phyloP scores from a whole-genome alignment of 1,140 invertebrate species.

The Neuroterus valhalla region DNA sequence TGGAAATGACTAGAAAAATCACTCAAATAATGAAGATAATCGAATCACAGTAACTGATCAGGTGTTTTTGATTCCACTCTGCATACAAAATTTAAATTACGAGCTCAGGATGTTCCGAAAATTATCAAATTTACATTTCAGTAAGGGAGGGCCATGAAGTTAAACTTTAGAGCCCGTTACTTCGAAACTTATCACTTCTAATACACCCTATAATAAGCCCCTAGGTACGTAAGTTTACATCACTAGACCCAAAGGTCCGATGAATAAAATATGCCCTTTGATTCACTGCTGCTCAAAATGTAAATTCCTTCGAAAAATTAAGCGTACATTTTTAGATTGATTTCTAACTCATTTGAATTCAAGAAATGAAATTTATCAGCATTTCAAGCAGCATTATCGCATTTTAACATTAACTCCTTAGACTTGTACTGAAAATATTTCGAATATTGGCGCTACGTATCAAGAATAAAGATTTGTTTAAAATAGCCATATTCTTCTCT shows the following conservation, averaged over 20 bases:
- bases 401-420: neutral
- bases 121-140: neutral
- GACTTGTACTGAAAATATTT: slow-evolving; percentile 19
- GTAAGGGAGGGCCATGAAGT: slow-evolving; percentile 7
- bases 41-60: slow-evolving; percentile 4
- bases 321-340: neutral
- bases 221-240: neutral
- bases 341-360: no score
- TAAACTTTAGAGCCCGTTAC: neutral
- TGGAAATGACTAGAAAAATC: no score
- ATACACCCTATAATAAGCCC: neutral
- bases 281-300: slow-evolving; percentile 14
- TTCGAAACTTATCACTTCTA: neutral
- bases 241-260: neutral
- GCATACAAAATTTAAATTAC: neutral
- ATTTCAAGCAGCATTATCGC: slow-evolving; percentile 3
- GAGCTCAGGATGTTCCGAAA: neutral
- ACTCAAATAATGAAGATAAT: neutral
- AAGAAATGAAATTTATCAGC: neutral
- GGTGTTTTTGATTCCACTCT: slow-evolving; percentile 6
- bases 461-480: slow-evolving; percentile 29
- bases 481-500: slow-evolving; percentile 15
- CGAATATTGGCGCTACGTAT: slow-evolving; percentile 5
- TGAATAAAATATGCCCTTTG: slow-evolving; percentile 1
- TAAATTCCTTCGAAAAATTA: neutral